phyloP scores from a whole-genome alignment of 2,888 invertebrate genomes.

The Bimastos eiseni region DNA sequence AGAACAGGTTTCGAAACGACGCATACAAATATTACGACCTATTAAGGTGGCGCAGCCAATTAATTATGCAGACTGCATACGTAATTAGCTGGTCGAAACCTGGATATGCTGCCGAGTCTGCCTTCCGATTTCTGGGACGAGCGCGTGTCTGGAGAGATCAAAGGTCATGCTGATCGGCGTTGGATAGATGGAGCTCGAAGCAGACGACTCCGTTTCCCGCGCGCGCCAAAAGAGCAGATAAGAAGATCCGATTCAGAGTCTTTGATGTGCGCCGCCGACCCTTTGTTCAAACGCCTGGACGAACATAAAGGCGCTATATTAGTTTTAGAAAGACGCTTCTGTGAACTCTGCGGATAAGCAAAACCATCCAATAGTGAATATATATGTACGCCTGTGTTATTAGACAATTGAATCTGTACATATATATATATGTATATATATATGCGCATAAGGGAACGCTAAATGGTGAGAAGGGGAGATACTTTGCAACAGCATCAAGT shows the following conservation, averaged over 20 bases:
- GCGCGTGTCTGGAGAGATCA: not conserved
- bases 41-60: not conserved
- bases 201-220: constrained; percentile 6
- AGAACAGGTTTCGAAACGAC: constrained; percentile 13
- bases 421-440: not conserved
- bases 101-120: not conserved
- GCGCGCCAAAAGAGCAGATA: not conserved
- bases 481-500: not conserved
- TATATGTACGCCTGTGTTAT: not conserved
- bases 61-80: constrained; percentile 1
- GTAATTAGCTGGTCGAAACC: not conserved
- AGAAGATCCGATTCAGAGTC: not conserved
- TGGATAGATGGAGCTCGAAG: constrained; percentile 6
- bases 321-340: not conserved
- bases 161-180: not conserved
- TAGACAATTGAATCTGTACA: not conserved
- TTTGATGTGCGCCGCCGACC: not conserved
- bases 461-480: not conserved
- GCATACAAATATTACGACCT: constrained; percentile 13
- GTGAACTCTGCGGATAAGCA: not conserved
- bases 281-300: not conserved
- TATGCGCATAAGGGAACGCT: not conserved
- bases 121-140: not conserved
- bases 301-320: not conserved
- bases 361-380: not conserved